phyloP scores from a whole-genome alignment of 2,797 vertebrate species.

The Malacoctenus gilli region DNA sequence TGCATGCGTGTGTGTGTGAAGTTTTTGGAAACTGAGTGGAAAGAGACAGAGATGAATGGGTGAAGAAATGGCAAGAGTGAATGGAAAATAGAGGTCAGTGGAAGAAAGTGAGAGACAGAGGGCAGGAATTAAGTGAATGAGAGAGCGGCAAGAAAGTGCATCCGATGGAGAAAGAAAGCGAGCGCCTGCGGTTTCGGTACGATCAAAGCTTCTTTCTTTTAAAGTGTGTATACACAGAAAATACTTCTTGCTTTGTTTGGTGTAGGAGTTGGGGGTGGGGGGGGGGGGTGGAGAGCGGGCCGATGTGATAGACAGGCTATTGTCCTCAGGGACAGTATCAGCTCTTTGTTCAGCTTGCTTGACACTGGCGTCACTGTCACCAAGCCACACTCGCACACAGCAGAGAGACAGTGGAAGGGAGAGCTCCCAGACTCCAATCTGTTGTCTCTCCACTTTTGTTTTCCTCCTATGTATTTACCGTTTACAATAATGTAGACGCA shows the following conservation, averaged over 20 bases:
- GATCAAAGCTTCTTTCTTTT: constrained; percentile 23
- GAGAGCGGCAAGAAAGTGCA: constrained; percentile 27
- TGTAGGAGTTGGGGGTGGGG: constrained; percentile 1
- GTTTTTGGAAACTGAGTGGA: constrained; percentile 41
- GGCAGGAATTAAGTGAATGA: constrained; percentile 41
- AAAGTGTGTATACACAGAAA: constrained; percentile 21
- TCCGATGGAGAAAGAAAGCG: constrained; percentile 15
- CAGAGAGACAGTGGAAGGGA: constrained; percentile 2
- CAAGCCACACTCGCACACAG: constrained; percentile 40
- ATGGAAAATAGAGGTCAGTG: constrained; percentile 57
- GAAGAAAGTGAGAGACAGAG: constrained; percentile 46
- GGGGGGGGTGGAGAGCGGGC: constrained; percentile 22
- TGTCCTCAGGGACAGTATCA: constrained; percentile 60
- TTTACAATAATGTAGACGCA: too few species aligned
- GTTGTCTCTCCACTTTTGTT: too few species aligned
- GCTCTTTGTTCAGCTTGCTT: constrained; percentile 67
- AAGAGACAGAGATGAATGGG: constrained; percentile 62
- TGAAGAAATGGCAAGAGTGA: constrained; percentile 40
- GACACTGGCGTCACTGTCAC: constrained; percentile 63
- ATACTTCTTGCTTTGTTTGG: constrained; percentile 29
- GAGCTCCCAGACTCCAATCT: constrained; percentile 22
- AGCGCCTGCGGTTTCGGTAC: constrained; percentile 20
- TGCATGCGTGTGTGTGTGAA: constrained; percentile 42
- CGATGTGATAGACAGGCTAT: constrained; percentile 51
- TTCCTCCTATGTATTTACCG: too few species aligned